Evolutionary conservation across 2,888 invertebrate species (phyloP).

Genomic region (Aplocera efformata): DNA sequence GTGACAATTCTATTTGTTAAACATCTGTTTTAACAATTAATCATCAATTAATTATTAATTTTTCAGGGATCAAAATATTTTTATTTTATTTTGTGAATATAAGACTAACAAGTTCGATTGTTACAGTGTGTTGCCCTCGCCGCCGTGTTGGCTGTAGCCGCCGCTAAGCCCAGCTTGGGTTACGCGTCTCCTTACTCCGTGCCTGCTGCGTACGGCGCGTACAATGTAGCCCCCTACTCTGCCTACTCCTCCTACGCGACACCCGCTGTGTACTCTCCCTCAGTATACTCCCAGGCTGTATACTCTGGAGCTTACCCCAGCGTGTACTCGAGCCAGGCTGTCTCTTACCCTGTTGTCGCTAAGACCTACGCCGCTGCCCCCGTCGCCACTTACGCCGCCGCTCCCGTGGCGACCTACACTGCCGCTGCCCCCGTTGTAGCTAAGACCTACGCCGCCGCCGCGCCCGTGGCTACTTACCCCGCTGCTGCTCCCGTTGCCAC

Average conservation of each 20-base stretch:
- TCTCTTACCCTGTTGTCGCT: conserved; percentile 7
- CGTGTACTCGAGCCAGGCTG: no score
- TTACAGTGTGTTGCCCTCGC: conserved; percentile 44
- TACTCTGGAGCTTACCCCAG: background rate
- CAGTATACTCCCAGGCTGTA: conserved; percentile 2
- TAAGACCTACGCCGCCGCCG: background rate
- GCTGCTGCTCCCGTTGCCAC: conserved; percentile 4
- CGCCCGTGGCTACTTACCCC: conserved; percentile 6
- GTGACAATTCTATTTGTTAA: no score
- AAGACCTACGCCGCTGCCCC: conserved; percentile 10
- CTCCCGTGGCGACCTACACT: conserved; percentile 8
- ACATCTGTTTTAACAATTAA: no score
- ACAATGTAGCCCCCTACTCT: conserved; percentile 13
- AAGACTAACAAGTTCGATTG: background rate
- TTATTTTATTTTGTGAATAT: background rate
- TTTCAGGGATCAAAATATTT: no score
- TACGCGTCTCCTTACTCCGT: conserved; percentile 11
- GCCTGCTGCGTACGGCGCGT: conserved; percentile 8
- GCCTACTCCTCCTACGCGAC: conserved; percentile 19
- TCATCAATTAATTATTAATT: no score
- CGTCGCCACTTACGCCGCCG: conserved; percentile 12
- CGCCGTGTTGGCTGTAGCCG: conserved; percentile 50
- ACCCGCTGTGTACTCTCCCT: conserved; percentile 6
- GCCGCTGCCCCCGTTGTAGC: background rate
- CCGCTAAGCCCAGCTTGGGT: conserved; percentile 46